These are phyloP conservation scores for Chydorus sphaericus DNA, from an alignment of 2,888 invertebrate genomes.

Conservation along the genomic window DNA sequence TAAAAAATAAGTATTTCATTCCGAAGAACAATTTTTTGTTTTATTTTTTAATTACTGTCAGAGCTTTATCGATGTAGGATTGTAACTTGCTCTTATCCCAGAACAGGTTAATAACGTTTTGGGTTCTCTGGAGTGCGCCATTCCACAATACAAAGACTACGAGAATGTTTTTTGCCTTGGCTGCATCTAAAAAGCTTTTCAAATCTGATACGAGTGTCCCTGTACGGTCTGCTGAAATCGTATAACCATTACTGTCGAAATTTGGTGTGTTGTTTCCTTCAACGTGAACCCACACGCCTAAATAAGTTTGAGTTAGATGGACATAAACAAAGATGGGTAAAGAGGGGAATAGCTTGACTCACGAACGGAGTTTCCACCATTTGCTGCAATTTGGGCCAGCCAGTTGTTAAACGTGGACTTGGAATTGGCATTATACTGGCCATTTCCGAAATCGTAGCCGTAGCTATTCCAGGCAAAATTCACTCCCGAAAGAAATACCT, in stretches of 20 bases:
- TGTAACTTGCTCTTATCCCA: slow-evolving; percentile 23
- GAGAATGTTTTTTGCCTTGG: slow-evolving; percentile 21
- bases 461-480: slow-evolving; percentile 24
- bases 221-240: slow-evolving; percentile 20
- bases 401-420: slow-evolving; percentile 21
- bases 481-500: slow-evolving; percentile 23
- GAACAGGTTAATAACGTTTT: slow-evolving; percentile 21
- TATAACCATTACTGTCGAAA: slow-evolving; percentile 21
- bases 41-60: slow-evolving; percentile 18
- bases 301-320: too few species aligned
- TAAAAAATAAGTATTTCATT: not conserved
- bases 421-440: slow-evolving; percentile 18
- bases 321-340: too few species aligned
- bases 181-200: slow-evolving; percentile 21
- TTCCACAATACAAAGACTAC: slow-evolving; percentile 24
- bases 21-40: not conserved
- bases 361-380: slow-evolving; percentile 23
- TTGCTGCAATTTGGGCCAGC: slow-evolving; percentile 20
- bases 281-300: slow-evolving; percentile 24
- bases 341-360: too few species aligned
- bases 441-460: slow-evolving; percentile 24
- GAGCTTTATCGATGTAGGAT: slow-evolving; percentile 23
- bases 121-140: slow-evolving; percentile 22
- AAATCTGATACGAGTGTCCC: slow-evolving; percentile 22
- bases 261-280: slow-evolving; percentile 23